Conservation (phyloP, 2,113 vertebrate genomes). For the Pachycephala philippinensis region DNA sequence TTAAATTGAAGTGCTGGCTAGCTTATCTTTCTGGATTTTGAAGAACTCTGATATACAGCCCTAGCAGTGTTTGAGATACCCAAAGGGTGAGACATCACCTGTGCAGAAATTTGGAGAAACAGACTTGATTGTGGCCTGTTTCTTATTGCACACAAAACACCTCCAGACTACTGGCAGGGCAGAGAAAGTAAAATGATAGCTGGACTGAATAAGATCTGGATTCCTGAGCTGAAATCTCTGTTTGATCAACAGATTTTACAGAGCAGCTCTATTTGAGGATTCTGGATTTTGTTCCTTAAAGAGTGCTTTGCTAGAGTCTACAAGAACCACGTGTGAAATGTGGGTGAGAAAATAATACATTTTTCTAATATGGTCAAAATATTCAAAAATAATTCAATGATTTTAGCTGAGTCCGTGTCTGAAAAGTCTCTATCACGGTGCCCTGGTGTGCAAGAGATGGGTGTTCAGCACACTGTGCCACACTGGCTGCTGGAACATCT, state of each 20-base stretch:
- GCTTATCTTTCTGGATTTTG: neutral
- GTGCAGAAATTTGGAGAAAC: neutral
- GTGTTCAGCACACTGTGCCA: neutral
- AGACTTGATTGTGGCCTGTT: neutral
- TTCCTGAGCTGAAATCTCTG: neutral
- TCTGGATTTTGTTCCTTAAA: neutral
- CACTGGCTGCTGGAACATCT: neutral
- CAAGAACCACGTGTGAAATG: neutral
- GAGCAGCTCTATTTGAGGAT: neutral
- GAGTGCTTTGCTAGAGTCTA: neutral
- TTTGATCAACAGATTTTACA: neutral
- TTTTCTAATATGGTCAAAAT: neutral
- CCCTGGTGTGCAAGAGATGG: neutral
- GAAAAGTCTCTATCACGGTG: neutral
- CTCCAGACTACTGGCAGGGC: neutral
- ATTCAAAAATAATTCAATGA: neutral
- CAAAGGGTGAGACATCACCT: neutral
- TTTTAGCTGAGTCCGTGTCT: neutral
- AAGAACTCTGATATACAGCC: neutral
- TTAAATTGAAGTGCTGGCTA: neutral
- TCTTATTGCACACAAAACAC: neutral
- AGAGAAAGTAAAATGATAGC: neutral
- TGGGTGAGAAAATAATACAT: neutral
- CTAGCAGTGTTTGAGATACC: neutral
- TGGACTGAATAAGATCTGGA: neutral